Base-by-base conservation (phyloP, 2,113 vertebrate species). In the Gambusia affinis region DNA sequence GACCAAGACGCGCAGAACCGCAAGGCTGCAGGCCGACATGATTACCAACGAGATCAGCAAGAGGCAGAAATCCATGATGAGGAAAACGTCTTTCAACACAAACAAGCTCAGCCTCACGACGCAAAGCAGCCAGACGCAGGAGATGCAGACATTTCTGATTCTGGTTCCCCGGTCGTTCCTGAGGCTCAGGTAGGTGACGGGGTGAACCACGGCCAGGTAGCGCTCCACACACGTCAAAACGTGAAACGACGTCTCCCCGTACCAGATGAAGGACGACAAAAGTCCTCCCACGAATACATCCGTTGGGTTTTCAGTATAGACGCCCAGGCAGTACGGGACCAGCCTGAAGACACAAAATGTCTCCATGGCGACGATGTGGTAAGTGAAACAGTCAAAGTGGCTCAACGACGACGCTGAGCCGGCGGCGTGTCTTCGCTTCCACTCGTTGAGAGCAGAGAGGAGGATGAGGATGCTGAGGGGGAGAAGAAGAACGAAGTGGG, bases 101-200 rank as follows among this genome's bases (percentile, higher is more conserved):
- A 44, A 57, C 8, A 57, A 57, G 24, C 51, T 12, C 3, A 37
- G 19, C 31, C 15, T 5, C 22, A 14, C 14, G 51, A 1, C 42
- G 12, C 60, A 47, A 28, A 76, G 8, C 29, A 76, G 6, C 74
- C 66, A 76, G 17, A 67, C 66, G 29, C 37, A 76, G 57, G n/a
- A 12, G 19, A 33, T 37, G 35, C 15, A 73, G 22, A 51, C 6
- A 33, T 79, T 75, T 12, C 35, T 66, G 3, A 61, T 37, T 67
- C 39, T 7, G 61, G 63, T 33, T 1, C 62, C 68, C 61, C 39
- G 22, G 44, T 61, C 42, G 61, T 30, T 67, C 44, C 37, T 68
- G 22, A 75, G 24, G 29, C 22, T 61, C 37, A 61, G 12, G 65
- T 68, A 75, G 22, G 24, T 68, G 57, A 75, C 24, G 51, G 51